These are phyloP conservation scores for Limonius californicus DNA, from an alignment of 1,140 invertebrate species.

Conservation along the genomic window DNA sequence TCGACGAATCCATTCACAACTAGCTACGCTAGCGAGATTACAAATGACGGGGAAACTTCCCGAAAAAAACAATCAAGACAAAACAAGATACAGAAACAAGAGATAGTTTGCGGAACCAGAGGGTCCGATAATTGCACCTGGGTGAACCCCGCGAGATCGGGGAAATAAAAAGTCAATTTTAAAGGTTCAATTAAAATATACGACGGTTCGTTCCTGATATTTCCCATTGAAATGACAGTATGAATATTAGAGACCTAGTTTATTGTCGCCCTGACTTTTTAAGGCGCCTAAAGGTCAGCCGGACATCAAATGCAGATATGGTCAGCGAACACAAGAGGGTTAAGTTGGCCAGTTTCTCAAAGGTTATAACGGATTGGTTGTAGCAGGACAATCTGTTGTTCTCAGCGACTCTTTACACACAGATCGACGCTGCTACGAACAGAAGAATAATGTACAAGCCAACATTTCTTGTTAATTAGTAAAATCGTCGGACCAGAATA, in stretches of 20 bases:
- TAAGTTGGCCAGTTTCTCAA: background rate
- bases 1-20: too few relatives aligned
- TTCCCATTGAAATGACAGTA: background rate
- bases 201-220: background rate
- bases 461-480: background rate
- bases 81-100: too few relatives aligned
- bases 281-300: slow-evolving; percentile 4
- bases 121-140: too few relatives aligned
- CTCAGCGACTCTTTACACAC: background rate
- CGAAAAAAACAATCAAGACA: too few relatives aligned
- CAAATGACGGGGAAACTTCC: too few relatives aligned
- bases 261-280: slow-evolving; percentile 14
- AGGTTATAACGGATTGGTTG: background rate
- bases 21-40: too few relatives aligned
- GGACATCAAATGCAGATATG: slow-evolving; percentile 7
- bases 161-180: background rate
- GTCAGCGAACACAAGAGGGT: slow-evolving; percentile 5
- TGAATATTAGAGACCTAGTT: background rate
- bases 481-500: slow-evolving; percentile 1
- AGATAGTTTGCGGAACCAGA: too few relatives aligned
- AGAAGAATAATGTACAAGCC: background rate
- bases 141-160: too few relatives aligned
- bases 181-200: background rate
- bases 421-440: background rate
- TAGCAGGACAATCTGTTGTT: slow-evolving; percentile 6